Evolutionary conservation across 2,113 vertebrate genomes (phyloP).

Genomic region (Oreochromis tanganicae): DNA sequence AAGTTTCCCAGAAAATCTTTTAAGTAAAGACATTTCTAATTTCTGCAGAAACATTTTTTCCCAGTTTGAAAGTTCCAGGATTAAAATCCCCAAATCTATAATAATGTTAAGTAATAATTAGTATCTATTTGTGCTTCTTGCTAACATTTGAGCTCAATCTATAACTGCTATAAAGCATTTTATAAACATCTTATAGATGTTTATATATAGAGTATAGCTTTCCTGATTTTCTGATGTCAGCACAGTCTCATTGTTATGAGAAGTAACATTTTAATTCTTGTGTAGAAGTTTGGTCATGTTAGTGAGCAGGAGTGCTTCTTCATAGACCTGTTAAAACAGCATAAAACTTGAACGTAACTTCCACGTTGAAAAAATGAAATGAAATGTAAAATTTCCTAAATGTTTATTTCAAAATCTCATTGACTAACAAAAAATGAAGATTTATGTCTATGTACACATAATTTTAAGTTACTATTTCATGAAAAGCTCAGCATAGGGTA

Average conservation of each 20-base stretch:
- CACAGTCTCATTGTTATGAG: not conserved
- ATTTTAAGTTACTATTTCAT: not conserved
- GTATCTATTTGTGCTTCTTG: not conserved
- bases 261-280: not conserved
- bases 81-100: not conserved
- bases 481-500: not conserved
- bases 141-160: not conserved
- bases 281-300: not conserved
- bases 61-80: not conserved
- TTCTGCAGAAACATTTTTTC: not conserved
- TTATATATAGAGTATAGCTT: not conserved
- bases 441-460: not conserved
- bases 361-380: accelerated
- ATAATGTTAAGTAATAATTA: not conserved
- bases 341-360: not conserved
- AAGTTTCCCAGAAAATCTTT: not conserved
- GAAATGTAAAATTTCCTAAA: not conserved
- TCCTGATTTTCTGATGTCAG: not conserved
- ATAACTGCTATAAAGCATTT: not conserved
- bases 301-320: not conserved
- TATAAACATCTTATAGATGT: not conserved
- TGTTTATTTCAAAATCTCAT: not conserved
- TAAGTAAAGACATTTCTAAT: not conserved
- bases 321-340: not conserved
- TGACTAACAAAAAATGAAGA: not conserved